Conservation (phyloP, 2,888 invertebrate species). For the Melanotus villosus region DNA sequence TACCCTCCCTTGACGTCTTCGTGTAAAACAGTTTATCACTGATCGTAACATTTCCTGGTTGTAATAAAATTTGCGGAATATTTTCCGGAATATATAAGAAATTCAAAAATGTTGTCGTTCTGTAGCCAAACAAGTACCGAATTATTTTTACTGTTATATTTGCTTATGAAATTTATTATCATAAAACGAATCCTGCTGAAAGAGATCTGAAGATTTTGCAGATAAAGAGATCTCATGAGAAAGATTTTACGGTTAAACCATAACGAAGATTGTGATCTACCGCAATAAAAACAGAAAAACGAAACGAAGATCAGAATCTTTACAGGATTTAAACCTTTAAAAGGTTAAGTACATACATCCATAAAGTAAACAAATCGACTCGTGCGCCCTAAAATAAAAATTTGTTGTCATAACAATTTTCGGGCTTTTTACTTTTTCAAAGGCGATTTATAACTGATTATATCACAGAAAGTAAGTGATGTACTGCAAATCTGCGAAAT, state of each 20-base stretch:
- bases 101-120: background rate
- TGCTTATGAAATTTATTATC: background rate
- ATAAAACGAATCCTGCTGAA: background rate
- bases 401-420: background rate
- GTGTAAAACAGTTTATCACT: no score
- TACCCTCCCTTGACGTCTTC: no score
- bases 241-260: no score
- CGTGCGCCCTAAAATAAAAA: slow-evolving; percentile 1
- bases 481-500: no score
- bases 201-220: background rate
- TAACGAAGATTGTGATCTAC: background rate
- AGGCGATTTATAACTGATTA: no score
- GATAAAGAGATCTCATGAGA: background rate
- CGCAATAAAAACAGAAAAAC: background rate
- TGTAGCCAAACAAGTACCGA: background rate
- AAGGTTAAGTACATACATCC: background rate
- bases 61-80: slow-evolving; percentile 5
- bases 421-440: no score
- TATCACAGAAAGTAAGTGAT: no score
- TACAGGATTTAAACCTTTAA: background rate
- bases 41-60: background rate
- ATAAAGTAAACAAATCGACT: slow-evolving; percentile 8
- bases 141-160: slow-evolving; percentile 4
- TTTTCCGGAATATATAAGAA: background rate
- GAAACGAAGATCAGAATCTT: slow-evolving; percentile 1